Evolutionary conservation across 2,888 invertebrate species (phyloP).

Genomic region (Microchrysa polita): DNA sequence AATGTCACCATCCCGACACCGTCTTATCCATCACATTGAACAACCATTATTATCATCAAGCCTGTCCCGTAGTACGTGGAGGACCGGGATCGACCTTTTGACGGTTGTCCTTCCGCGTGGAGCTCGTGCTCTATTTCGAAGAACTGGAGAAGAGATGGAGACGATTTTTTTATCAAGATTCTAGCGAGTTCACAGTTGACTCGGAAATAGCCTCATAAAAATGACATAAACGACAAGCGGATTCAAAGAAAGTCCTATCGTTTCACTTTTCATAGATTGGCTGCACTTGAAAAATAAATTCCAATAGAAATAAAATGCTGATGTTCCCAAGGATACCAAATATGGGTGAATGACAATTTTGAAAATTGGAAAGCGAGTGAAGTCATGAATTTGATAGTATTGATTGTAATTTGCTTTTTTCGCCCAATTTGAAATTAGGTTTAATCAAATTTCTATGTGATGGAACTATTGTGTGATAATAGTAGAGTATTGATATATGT

Average conservation of each 20-base stretch:
- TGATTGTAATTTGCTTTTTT: too few relatives aligned
- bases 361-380: too few relatives aligned
- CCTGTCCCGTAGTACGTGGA: too few relatives aligned
- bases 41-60: constrained; percentile 1
- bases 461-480: too few relatives aligned
- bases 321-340: neutral
- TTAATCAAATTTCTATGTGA: too few relatives aligned
- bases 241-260: constrained; percentile 1
- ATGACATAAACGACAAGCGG: neutral
- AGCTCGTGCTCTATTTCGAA: neutral
- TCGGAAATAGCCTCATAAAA: constrained; percentile 8
- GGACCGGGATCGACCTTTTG: neutral
- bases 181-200: neutral
- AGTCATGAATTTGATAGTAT: too few relatives aligned
- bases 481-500: too few relatives aligned
- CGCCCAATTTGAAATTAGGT: too few relatives aligned
- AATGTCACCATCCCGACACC: neutral
- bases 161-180: neutral
- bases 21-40: neutral
- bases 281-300: neutral
- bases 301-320: neutral
- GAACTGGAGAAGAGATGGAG: neutral
- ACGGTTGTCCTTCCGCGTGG: neutral
- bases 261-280: neutral
- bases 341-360: neutral